Percentiles rank a stretch among this genome's conserved stretches.
Evolutionary conservation across 2,113 vertebrate genomes (phyloP).

Genomic region (Tragulus kanchil): DNA sequence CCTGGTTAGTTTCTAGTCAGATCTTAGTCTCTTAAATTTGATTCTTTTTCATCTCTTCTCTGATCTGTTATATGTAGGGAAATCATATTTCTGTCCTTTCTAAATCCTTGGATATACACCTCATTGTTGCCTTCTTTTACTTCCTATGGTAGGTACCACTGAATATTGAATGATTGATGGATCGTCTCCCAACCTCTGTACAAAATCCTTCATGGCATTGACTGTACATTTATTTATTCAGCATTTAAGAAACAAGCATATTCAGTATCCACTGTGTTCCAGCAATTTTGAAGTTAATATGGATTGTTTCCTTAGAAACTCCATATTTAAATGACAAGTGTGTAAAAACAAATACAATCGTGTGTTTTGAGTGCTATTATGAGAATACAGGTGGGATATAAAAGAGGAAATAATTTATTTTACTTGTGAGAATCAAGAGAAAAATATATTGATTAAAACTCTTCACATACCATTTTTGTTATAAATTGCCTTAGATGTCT

Average conservation of each 20-base stretch:
- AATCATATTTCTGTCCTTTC: neutral
- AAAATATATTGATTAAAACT: conserved; percentile 13
- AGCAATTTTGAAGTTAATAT: neutral
- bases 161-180: neutral
- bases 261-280: neutral
- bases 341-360: conserved; percentile 8
- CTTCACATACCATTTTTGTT: neutral
- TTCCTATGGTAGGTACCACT: neutral
- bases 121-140: neutral
- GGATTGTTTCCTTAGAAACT: neutral
- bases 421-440: neutral
- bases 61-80: neutral
- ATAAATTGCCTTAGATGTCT: neutral
- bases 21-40: neutral
- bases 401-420: neutral
- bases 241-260: neutral
- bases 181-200: neutral
- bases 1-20: neutral
- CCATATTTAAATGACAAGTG: neutral
- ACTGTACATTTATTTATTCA: neutral
- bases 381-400: neutral
- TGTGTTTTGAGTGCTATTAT: neutral
- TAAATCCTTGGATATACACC: neutral
- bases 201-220: neutral
- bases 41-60: neutral